phyloP scores from a whole-genome alignment of 2,797 vertebrate species.

The Eulemur coronatus region DNA sequence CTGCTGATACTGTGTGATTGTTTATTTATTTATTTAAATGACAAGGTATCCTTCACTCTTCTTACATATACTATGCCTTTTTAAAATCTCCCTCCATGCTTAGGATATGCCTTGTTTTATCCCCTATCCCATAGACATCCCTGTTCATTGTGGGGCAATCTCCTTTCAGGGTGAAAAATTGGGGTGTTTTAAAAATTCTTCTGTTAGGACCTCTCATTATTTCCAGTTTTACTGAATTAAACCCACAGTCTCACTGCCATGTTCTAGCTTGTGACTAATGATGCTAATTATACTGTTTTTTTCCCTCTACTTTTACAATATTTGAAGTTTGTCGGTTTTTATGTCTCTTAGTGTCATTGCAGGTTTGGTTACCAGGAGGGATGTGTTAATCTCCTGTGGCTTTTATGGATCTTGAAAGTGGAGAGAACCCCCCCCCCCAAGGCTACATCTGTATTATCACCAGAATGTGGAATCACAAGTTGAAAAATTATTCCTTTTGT shows the following conservation, averaged over 20 bases:
- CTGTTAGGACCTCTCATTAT: not conserved
- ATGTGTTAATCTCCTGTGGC: not conserved
- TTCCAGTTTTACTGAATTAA: not conserved
- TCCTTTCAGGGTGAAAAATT: not conserved
- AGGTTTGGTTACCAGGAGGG: not conserved
- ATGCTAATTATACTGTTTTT: not conserved
- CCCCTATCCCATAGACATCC: not conserved
- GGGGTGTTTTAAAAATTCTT: not conserved
- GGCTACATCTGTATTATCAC: not conserved
- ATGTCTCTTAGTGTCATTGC: not conserved
- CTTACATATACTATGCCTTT: not conserved
- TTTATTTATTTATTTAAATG: not conserved
- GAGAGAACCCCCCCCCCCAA: not conserved
- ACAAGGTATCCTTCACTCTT: not conserved
- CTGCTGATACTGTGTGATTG: too few relatives aligned
- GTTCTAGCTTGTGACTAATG: not conserved
- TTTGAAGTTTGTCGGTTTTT: not conserved
- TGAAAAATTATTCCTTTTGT: not conserved
- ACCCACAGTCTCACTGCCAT: not conserved
- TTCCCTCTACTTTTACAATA: not conserved
- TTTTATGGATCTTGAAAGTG: not conserved
- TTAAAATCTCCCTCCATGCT: not conserved
- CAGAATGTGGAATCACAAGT: not conserved
- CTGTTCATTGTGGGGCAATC: rapidly evolving
- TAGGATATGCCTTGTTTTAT: not conserved